A percentile compares a stretch with the other conserved stretches of the same genome.
Evolutionary conservation across 1,140 invertebrate genomes (phyloP).

Genomic region (Drosophila sp.): DNA sequence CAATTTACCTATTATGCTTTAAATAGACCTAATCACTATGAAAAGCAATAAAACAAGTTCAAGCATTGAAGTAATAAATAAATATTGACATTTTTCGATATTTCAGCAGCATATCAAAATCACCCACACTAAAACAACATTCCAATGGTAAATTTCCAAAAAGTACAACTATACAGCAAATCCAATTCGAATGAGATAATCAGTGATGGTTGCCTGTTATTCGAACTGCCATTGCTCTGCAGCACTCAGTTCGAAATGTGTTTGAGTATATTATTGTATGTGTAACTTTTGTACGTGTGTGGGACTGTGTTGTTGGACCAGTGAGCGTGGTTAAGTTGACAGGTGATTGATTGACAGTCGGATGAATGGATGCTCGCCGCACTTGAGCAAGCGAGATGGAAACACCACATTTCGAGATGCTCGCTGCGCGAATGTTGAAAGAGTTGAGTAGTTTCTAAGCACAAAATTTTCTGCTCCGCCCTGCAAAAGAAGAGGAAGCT

Average conservation of each 20-base stretch:
- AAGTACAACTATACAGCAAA: background rate
- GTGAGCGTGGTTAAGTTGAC: constrained; percentile 71
- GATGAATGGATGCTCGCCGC: constrained; percentile 35
- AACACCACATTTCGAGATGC: background rate
- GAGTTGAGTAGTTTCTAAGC: constrained; percentile 31
- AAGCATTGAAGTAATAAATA: background rate
- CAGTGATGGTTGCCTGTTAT: constrained; percentile 33
- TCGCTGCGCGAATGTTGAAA: constrained; percentile 31
- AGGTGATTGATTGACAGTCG: constrained; percentile 82
- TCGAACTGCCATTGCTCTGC: constrained; percentile 45
- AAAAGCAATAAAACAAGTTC: too few relatives aligned
- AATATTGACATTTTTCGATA: background rate
- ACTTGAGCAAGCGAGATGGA: constrained; percentile 48
- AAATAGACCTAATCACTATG: too few relatives aligned
- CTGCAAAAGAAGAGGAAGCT: constrained; percentile 17
- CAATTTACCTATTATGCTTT: too few relatives aligned
- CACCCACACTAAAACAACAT: background rate
- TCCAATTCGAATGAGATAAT: constrained; percentile 25
- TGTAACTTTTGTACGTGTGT: constrained; percentile 14
- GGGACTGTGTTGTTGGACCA: constrained; percentile 45
- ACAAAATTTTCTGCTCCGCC: constrained; percentile 49
- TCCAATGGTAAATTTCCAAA: background rate
- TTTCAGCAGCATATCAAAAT: background rate
- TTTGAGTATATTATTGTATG: constrained; percentile 17
- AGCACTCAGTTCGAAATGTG: constrained; percentile 8